A percentile compares a stretch with the other conserved stretches of the same genome.
Conservation (phyloP, 2,888 invertebrate species). For the Anoncus sp. region DNA sequence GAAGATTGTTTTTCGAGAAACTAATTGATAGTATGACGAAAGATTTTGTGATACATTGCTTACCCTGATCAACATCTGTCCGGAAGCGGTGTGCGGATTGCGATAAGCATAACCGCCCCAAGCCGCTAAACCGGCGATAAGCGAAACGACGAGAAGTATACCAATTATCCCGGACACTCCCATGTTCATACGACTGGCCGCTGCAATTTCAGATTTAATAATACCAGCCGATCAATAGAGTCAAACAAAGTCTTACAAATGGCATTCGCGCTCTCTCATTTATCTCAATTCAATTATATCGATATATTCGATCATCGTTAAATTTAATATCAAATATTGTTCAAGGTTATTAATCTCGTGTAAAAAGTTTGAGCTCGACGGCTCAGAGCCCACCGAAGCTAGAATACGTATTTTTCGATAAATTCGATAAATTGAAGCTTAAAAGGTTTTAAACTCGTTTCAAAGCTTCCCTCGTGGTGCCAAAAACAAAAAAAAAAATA, state of each 20-base stretch:
- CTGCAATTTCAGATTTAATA: conserved; percentile 64
- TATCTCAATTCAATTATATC: no score
- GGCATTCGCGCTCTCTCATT: no score
- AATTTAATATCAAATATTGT: no score
- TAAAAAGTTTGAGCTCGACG: no score
- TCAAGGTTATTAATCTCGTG: no score
- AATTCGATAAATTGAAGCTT: no score
- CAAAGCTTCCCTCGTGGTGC: no score
- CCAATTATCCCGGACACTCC: conserved; percentile 87
- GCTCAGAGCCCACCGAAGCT: no score
- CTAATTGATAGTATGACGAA: neutral
- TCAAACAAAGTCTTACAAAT: no score
- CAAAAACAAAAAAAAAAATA: no score
- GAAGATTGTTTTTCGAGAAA: neutral
- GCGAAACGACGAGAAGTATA: conserved; percentile 88
- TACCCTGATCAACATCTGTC: conserved; percentile 98
- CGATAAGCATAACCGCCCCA: conserved; percentile 98
- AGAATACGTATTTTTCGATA: no score
- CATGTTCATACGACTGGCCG: conserved; percentile 81
- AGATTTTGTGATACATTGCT: conserved; percentile 73
- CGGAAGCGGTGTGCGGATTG: conserved; percentile 97
- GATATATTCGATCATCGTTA: neutral
- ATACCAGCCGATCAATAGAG: neutral
- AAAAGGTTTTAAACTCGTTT: no score
- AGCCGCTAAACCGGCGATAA: conserved; percentile 88